Evolutionary conservation across 2,797 vertebrate genomes (phyloP).

Genomic region (Trachops cirrhosus): DNA sequence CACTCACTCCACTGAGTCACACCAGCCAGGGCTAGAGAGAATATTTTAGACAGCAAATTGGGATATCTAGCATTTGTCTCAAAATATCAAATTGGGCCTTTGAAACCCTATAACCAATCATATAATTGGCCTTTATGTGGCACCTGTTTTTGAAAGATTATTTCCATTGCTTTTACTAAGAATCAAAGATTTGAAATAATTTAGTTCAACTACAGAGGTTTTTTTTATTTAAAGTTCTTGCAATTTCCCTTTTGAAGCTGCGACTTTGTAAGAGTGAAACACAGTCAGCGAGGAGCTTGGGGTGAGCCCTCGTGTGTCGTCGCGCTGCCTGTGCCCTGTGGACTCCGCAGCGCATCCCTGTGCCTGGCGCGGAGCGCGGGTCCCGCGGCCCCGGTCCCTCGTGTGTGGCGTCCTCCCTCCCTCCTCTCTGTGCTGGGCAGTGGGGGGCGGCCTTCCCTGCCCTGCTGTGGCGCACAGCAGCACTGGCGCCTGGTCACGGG

Average conservation of each 20-base stretch:
- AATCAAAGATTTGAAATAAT: neutral
- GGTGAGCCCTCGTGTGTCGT: neutral
- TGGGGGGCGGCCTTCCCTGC: no score
- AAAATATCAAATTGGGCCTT: neutral
- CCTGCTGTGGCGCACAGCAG: neutral
- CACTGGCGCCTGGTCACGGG: rapidly evolving
- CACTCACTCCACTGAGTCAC: no score
- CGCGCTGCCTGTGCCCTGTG: neutral
- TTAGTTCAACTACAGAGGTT: neutral
- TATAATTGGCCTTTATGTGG: neutral
- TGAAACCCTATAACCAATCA: neutral
- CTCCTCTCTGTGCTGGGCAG: neutral
- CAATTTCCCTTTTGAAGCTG: neutral
- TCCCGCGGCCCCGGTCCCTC: neutral
- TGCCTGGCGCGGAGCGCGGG: neutral
- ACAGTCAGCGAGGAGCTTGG: neutral
- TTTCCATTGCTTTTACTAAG: conserved; percentile 9
- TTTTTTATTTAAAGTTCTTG: neutral
- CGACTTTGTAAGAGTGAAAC: neutral
- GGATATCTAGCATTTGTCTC: neutral
- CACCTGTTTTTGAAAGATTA: neutral
- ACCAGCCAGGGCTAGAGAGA: neutral
- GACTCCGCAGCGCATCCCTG: rapidly evolving
- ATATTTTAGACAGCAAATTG: neutral
- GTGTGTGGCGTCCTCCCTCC: neutral